Evolutionary conservation across 2,113 vertebrate species (phyloP).

Genomic region (Petrocephalus microphthalmus): DNA sequence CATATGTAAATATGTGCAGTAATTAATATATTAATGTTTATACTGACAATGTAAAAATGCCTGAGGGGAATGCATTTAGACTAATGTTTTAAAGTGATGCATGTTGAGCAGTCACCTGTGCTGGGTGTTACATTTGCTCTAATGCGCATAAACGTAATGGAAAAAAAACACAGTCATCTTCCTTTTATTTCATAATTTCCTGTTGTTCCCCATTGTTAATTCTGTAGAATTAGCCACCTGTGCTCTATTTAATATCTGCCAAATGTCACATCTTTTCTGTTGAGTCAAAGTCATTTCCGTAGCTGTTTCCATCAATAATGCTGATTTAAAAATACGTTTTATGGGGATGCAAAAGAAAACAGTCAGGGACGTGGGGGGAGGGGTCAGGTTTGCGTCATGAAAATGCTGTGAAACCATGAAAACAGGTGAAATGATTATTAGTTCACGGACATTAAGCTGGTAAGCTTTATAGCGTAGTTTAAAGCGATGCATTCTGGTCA

Average conservation of each 20-base stretch:
- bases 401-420: no score
- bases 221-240: background rate
- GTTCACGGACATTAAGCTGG: no score
- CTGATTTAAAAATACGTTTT: background rate
- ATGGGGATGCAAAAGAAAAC: background rate
- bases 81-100: background rate
- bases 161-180: background rate
- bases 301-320: background rate
- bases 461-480: no score
- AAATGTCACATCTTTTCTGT: background rate
- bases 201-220: background rate
- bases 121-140: background rate
- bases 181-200: background rate
- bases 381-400: no score
- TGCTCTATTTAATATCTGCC: background rate
- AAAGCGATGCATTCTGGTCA: no score
- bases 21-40: background rate
- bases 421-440: no score
- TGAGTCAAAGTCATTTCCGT: background rate
- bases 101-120: background rate
- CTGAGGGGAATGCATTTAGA: background rate
- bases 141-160: background rate
- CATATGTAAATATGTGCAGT: slow-evolving; percentile 1
- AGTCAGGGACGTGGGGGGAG: no score
- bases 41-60: background rate